These are phyloP conservation scores for Phania funesta DNA, from an alignment of 2,888 invertebrate species.

Conservation along the genomic window DNA sequence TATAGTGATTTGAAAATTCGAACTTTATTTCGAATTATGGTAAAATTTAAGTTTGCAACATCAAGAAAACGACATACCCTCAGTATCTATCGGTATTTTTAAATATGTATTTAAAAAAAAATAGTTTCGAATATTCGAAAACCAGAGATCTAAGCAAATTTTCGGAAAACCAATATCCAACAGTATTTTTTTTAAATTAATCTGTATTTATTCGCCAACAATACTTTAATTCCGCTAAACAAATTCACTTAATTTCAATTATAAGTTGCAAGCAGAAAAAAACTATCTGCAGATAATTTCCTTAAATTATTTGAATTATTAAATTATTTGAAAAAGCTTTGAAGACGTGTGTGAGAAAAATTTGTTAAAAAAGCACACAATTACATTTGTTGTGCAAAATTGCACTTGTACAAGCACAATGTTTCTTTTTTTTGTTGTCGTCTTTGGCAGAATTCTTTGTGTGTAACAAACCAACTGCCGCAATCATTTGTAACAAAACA, in stretches of 20 bases:
- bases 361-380: slow-evolving; percentile 49
- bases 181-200: no score
- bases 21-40: no score
- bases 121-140: no score
- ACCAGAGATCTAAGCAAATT: no score
- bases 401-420: slow-evolving; percentile 37
- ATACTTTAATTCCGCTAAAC: neutral
- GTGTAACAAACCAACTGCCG: slow-evolving; percentile 61
- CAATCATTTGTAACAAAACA: slow-evolving; percentile 64
- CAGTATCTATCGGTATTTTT: no score
- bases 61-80: no score
- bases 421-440: neutral
- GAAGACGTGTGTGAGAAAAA: slow-evolving; percentile 1
- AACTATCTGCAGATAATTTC: neutral
- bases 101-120: no score
- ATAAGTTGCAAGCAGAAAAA: neutral
- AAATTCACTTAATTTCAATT: neutral
- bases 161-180: no score
- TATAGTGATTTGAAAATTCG: no score
- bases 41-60: no score
- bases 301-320: slow-evolving; percentile 48
- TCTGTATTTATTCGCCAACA: neutral
- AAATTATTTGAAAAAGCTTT: slow-evolving; percentile 16
- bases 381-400: slow-evolving; percentile 54
- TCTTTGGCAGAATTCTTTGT: slow-evolving; percentile 34